These are phyloP conservation scores for Tiliqua scincoides DNA, from an alignment of 2,113 vertebrate species.

Conservation along the genomic window DNA sequence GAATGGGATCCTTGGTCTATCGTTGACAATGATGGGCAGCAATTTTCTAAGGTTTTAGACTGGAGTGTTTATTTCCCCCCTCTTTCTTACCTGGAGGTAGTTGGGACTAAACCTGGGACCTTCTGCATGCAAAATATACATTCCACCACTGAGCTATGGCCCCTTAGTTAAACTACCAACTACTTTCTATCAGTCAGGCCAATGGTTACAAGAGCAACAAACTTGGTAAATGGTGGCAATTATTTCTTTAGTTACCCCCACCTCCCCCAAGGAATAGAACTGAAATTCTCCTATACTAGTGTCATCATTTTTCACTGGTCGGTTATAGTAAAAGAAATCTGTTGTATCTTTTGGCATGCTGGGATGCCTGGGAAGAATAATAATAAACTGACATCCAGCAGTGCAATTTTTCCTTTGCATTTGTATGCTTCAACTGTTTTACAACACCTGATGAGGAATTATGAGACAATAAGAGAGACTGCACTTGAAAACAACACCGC, in stretches of 20 bases:
- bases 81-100: no score
- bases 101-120: no score
- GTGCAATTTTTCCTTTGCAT: constrained; percentile 44
- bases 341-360: background rate
- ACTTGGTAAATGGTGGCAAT: constrained; percentile 24
- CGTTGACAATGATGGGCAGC: no score
- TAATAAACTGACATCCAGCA: background rate
- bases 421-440: constrained; percentile 58
- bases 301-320: constrained; percentile 19
- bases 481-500: constrained; percentile 47
- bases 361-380: background rate
- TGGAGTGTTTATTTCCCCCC: no score
- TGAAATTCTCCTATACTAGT: constrained; percentile 16
- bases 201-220: constrained; percentile 41
- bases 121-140: no score
- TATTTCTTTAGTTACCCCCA: constrained; percentile 19
- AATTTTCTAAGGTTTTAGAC: no score
- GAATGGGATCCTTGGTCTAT: no score
- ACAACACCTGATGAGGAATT: constrained; percentile 44
- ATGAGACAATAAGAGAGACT: constrained; percentile 48
- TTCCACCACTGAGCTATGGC: no score
- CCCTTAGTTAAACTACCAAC: background rate
- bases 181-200: constrained; percentile 39
- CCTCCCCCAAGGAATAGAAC: constrained; percentile 5
- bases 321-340: constrained; percentile 3